phyloP scores from a whole-genome alignment of 92 coral and sea anemone species.

The Meandrina meandrites region DNA sequence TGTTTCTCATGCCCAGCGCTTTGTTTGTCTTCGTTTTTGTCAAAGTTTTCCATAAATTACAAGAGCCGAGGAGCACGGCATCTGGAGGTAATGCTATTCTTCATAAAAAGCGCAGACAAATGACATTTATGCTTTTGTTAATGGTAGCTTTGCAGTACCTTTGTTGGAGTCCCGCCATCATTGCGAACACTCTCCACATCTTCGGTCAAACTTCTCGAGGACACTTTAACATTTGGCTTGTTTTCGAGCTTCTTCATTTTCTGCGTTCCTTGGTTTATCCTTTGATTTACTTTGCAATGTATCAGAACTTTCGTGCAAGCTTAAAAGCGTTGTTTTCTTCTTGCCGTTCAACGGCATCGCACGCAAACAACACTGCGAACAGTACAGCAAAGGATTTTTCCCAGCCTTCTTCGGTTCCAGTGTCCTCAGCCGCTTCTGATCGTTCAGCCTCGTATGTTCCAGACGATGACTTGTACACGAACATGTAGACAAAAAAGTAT shows the following conservation, averaged over 20 bases:
- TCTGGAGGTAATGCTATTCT: constrained; percentile 96
- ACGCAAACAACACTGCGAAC: neutral
- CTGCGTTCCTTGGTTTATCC: constrained; percentile 66
- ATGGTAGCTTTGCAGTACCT: constrained; percentile 62
- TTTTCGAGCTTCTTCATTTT: constrained; percentile 71
- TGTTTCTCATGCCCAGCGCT: constrained; percentile 51
- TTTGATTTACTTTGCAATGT: constrained; percentile 68
- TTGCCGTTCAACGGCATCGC: constrained; percentile 34
- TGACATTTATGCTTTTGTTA: constrained; percentile 54
- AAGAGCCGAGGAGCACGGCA: constrained; percentile 63
- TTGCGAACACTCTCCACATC: constrained; percentile 39
- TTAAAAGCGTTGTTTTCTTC: constrained; percentile 51
- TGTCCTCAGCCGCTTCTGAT: constrained; percentile 39
- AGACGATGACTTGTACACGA: constrained; percentile 25
- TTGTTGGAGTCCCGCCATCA: constrained; percentile 78
- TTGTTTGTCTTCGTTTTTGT: constrained; percentile 46
- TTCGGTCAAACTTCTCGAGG: constrained; percentile 35
- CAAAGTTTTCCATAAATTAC: constrained; percentile 62
- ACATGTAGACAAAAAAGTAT: neutral
- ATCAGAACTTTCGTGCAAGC: constrained; percentile 54
- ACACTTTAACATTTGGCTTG: constrained; percentile 69
- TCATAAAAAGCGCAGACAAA: constrained; percentile 62
- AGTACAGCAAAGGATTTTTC: constrained; percentile 11
- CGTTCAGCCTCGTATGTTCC: constrained; percentile 34
- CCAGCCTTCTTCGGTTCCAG: constrained; percentile 27